Base-by-base conservation (phyloP, 92 coral and sea anemone genomes). In the Desmophyllum pertusum region DNA sequence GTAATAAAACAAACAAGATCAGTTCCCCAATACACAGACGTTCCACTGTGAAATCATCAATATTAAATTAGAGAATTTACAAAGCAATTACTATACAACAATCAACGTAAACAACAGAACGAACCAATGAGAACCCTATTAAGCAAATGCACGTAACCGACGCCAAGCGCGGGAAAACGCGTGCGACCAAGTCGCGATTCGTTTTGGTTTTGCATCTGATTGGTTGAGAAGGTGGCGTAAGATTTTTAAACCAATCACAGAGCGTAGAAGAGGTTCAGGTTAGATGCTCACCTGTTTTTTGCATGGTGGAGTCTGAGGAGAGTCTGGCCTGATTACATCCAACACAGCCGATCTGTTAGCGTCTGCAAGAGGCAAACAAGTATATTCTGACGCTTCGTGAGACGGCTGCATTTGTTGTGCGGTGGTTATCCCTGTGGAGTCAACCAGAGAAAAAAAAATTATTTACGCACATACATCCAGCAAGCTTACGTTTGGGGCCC, bases 301-400 rank as follows among this genome's bases (percentile, higher is more conserved):
- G 21, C 18, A 8, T 0, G 51, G 71, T 3, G 70, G 52, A 30
- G 70, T 46, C 51, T 27, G 68, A 21, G 75, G 76, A 19, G 76
- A 48, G 15, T 67, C 37, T 23, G 25, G 1, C 10, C 63, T 17
- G 50, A 68, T 18, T 23, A 4, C 46, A 25, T 46, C 84, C 19
- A 1, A 53, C 41, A 53, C 53, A 19, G 30, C 35, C 7, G 57
- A 52, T 21, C 78, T 81, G 78, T 81, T 81, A 11, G 19, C 57
- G 19, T 71, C 78, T 23, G 51, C 52, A 15, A 81, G 66, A 6
- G 85, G 78, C 14, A 19, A 3, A 29, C 57, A 42, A 29, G 18
- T 43, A 29, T 31, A 15, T 13, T 0, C 64, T 13, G 61, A 29
- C 0, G 43, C 70, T 62, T 59, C 42, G 0, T 38, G 21, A 23